Base-by-base conservation (phyloP, 2,888 invertebrate genomes). In the Rhagonycha lutea region DNA sequence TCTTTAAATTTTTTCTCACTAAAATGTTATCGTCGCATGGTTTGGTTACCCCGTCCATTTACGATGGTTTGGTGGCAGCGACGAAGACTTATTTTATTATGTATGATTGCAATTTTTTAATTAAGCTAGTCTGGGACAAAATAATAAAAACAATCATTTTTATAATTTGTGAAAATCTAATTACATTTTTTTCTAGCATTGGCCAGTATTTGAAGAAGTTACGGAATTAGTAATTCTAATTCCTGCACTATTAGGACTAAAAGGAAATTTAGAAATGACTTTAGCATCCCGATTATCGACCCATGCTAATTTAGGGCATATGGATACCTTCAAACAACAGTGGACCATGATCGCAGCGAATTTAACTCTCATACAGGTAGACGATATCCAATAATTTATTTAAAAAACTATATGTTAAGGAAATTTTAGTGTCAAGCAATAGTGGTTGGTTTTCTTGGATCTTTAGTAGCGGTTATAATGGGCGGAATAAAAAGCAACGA, bases 241-340 rank as follows among this genome's bases (percentile, higher is more conserved):
- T 68, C 94, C 95, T 29, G 93, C 95, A 0, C 87, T 95, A 74
- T 88, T 95, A 76, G 95, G 95, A 3, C 89, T 95, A 69, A 95
- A 95, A 87, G 95, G 95, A 24, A 95, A 95, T 85, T 88, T 95
- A 80, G 95, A 95, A 87, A 95, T 95, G 95, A 95, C 95, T 0
- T 87, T 95, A 75, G 95, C 95, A 0, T 94, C 94, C 14, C 89
- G 95, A 73, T 88, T 95, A 9, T 95, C 94, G 9, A 95, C 95
- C 0, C 93, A 94, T 88, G 91, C 94, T 10, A 94, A 95, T 87
- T 88, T 94, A 78, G 94, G 94, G 11, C 92, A 93, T 83, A 92
- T 95, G 92, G 94, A 94, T 83, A 90, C 91, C 29, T 87, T 90
- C 5, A 90, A 91, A 81, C 92, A 93, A 81, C 90, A 91, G 82